These are phyloP conservation scores for Neodon shergylaensis DNA, from an alignment of 2,113 vertebrate species.

Conservation along the genomic window DNA sequence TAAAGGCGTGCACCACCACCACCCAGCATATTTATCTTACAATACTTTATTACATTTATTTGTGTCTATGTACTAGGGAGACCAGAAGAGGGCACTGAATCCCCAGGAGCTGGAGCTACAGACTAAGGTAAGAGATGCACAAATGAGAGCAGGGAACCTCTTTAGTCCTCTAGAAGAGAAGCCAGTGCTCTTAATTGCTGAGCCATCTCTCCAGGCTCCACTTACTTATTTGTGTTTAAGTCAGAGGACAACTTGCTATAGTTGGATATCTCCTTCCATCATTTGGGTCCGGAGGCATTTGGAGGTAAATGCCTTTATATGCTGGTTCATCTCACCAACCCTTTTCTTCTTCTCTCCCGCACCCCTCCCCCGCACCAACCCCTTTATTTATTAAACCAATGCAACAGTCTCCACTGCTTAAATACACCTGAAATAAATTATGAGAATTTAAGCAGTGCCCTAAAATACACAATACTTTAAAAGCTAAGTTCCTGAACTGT, in stretches of 20 bases:
- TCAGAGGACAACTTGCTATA: too few species aligned
- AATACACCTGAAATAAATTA: not conserved
- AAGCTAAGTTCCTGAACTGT: not conserved
- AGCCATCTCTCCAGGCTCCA: not conserved
- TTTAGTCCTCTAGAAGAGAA: not conserved
- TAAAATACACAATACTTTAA: not conserved
- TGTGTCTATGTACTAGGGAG: not conserved
- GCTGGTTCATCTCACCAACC: not conserved
- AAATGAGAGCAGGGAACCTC: not conserved
- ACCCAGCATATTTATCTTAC: not conserved
- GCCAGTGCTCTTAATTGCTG: not conserved
- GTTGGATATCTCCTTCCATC: not conserved
- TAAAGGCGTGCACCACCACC: too few species aligned
- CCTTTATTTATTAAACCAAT: not conserved
- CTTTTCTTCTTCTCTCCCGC: not conserved
- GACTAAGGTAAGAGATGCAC: not conserved
- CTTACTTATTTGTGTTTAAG: not conserved
- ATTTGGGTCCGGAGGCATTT: not conserved
- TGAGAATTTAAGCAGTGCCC: not conserved
- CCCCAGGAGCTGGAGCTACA: not conserved
- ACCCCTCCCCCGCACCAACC: too few species aligned
- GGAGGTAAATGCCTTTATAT: not conserved
- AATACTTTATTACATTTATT: not conserved
- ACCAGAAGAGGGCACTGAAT: not conserved
- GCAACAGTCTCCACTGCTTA: not conserved